These are phyloP conservation scores for Pangasianodon hypophthalmus DNA, from an alignment of 2,113 vertebrate genomes.

Conservation along the genomic window DNA sequence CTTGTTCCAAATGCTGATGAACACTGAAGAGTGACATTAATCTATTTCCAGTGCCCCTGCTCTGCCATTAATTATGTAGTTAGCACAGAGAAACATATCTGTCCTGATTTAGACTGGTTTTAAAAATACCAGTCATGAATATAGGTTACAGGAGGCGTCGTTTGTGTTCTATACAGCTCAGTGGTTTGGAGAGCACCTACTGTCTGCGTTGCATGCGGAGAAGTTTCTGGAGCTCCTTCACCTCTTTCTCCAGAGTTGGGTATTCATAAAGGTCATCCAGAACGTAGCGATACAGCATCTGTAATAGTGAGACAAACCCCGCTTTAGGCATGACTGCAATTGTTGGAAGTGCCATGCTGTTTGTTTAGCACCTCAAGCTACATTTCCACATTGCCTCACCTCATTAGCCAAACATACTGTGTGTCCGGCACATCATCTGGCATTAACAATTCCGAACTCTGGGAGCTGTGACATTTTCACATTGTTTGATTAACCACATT, in stretches of 20 bases:
- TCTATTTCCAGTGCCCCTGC: background rate
- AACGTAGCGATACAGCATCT: slow-evolving; percentile 90
- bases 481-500: slow-evolving; percentile 1
- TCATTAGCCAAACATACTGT: background rate
- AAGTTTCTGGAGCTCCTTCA: slow-evolving; percentile 90
- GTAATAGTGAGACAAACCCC: slow-evolving; percentile 51
- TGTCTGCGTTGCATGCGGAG: slow-evolving; percentile 89
- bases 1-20: slow-evolving; percentile 50
- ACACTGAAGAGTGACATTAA: background rate
- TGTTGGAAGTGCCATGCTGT: background rate
- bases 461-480: background rate
- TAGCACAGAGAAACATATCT: background rate
- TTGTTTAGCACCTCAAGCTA: background rate
- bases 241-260: slow-evolving; percentile 86
- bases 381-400: background rate
- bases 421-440: background rate
- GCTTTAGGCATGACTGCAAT: background rate
- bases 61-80: background rate
- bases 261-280: slow-evolving; percentile 94
- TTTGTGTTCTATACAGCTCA: background rate
- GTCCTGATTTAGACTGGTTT: background rate
- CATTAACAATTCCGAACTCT: slow-evolving; percentile 9
- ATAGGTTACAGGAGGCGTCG: background rate
- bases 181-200: slow-evolving; percentile 73
- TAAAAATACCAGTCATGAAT: background rate